Evolutionary conservation across 2,113 vertebrate species (phyloP).

Genomic region (Arothron firmamentum): DNA sequence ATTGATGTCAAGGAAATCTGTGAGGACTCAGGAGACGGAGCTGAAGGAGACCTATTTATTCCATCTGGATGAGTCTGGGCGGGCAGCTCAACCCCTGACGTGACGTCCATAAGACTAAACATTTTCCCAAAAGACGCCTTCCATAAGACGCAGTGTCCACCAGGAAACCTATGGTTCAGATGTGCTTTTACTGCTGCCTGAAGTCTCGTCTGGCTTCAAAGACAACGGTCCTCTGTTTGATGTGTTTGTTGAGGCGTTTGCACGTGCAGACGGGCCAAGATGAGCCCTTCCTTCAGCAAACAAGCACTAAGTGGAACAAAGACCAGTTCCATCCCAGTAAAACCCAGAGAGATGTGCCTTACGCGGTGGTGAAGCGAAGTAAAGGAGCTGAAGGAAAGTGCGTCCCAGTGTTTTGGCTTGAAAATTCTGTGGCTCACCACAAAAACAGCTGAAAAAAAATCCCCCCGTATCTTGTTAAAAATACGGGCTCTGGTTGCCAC

Average conservation of each 20-base stretch:
- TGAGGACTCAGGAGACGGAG: too few relatives aligned
- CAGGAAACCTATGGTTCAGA: not conserved
- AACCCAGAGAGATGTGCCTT: too few relatives aligned
- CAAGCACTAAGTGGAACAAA: too few relatives aligned
- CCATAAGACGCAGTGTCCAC: not conserved
- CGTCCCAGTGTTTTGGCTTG: not conserved
- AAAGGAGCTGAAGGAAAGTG: too few relatives aligned
- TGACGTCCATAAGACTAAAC: not conserved
- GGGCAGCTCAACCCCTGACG: not conserved
- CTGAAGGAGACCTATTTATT: not conserved
- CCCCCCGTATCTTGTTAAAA: not conserved
- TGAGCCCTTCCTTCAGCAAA: too few relatives aligned
- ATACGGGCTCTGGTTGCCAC: not conserved
- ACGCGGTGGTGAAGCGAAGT: too few relatives aligned
- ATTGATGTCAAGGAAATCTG: not conserved
- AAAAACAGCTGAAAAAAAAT: not conserved
- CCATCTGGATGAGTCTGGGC: not conserved
- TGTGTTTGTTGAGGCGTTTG: too few relatives aligned
- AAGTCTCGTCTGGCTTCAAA: too few relatives aligned
- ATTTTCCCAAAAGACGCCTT: not conserved
- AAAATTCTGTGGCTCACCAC: not conserved
- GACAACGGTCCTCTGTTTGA: too few relatives aligned
- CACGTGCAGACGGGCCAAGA: too few relatives aligned
- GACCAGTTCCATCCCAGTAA: too few relatives aligned
- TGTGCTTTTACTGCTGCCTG: not conserved